Conservation (phyloP, 2,888 invertebrate genomes). For the Philereme vetulata region DNA sequence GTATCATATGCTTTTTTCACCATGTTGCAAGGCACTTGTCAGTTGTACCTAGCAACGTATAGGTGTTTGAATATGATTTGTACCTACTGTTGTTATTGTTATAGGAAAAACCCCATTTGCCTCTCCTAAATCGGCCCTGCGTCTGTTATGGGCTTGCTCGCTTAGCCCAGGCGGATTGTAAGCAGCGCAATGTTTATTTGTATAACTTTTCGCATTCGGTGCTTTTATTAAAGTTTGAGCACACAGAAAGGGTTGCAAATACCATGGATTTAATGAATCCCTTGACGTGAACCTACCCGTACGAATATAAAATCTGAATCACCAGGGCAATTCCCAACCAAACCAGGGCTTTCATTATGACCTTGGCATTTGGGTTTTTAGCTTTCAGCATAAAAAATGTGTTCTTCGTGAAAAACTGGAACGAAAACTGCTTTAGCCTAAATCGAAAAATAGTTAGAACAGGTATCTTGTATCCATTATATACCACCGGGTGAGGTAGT, state of each 20-base stretch:
- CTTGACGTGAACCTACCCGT: slow-evolving; percentile 16
- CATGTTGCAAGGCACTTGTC: too few relatives aligned
- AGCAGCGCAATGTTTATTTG: slow-evolving; percentile 34
- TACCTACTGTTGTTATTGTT: too few relatives aligned
- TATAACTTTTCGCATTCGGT: slow-evolving; percentile 33
- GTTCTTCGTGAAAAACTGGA: too few relatives aligned
- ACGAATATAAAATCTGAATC: not conserved
- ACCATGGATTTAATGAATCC: slow-evolving; percentile 28
- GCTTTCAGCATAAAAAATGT: too few relatives aligned
- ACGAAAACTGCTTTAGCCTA: too few relatives aligned
- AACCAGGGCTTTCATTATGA: not conserved
- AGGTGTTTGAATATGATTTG: not conserved
- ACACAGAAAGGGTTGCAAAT: slow-evolving; percentile 23
- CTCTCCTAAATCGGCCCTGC: slow-evolving; percentile 11
- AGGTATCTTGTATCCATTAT: too few relatives aligned
- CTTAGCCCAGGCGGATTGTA: slow-evolving; percentile 30
- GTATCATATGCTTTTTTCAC: too few relatives aligned
- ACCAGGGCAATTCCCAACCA: not conserved
- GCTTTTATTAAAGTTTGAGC: slow-evolving; percentile 34
- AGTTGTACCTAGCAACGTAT: too few relatives aligned
- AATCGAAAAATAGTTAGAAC: too few relatives aligned
- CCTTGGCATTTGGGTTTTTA: not conserved
- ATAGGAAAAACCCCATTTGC: not conserved
- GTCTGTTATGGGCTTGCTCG: slow-evolving; percentile 23
- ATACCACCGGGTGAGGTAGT: too few relatives aligned